Percentiles rank a stretch among this genome's conserved stretches.
phyloP scores from a whole-genome alignment of 2,113 vertebrate species.

The Protobothrops mucrosquamatus region DNA sequence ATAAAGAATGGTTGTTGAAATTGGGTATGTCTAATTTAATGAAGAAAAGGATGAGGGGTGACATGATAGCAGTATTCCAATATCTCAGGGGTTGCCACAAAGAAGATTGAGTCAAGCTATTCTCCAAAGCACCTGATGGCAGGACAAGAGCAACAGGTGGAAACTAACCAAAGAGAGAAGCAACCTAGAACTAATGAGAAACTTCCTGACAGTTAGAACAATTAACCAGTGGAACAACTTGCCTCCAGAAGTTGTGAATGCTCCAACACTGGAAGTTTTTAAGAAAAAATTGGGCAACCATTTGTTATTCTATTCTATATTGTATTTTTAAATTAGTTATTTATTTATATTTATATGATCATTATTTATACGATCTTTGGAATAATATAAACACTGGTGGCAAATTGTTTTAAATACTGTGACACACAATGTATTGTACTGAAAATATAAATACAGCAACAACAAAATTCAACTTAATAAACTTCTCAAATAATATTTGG shows the following conservation, averaged over 20 bases:
- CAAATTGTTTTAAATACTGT: not conserved
- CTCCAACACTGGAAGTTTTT: not conserved
- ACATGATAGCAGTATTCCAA: too few species aligned
- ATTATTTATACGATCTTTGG: not conserved
- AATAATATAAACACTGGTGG: not conserved
- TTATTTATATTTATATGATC: not conserved
- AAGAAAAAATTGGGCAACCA: not conserved
- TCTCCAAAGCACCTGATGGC: too few species aligned
- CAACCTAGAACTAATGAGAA: not conserved
- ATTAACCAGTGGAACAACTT: not conserved
- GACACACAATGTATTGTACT: not conserved
- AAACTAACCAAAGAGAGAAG: not conserved
- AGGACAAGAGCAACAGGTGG: too few species aligned
- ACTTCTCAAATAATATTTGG: not conserved
- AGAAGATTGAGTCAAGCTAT: too few species aligned
- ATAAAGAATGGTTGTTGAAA: too few species aligned
- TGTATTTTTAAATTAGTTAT: not conserved
- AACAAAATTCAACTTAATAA: not conserved
- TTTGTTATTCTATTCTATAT: not conserved
- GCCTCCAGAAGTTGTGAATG: not conserved
- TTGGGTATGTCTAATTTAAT: too few species aligned
- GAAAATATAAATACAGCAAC: not conserved
- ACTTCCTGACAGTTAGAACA: not conserved
- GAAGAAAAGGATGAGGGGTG: too few species aligned
- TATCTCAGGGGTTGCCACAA: too few species aligned